Evolutionary conservation across 2,113 vertebrate genomes (phyloP).

Genomic region (Rissa tridactyla): DNA sequence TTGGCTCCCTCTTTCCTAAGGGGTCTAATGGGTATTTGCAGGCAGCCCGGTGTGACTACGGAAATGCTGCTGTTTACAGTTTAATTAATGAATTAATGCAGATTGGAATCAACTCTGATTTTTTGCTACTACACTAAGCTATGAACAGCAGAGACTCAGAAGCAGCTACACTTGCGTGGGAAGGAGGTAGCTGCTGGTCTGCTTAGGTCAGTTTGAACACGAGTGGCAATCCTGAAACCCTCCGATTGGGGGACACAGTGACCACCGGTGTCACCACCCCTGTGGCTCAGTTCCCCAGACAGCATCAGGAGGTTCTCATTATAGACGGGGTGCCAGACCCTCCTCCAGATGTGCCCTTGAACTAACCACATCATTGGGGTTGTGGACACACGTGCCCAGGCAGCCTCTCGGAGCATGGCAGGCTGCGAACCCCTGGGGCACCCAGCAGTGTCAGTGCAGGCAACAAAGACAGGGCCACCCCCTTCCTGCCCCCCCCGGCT

Average conservation of each 20-base stretch:
- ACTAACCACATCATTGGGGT: too few relatives aligned
- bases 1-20: background rate
- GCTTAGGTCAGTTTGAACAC: background rate
- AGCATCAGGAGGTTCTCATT: background rate
- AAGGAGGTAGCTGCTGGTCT: background rate
- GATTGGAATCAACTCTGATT: background rate
- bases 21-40: background rate
- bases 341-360: background rate
- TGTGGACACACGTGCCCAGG: background rate
- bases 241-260: rapidly evolving
- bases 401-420: background rate
- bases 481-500: background rate
- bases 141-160: background rate
- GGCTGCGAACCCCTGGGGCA: background rate
- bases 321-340: background rate
- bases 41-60: background rate
- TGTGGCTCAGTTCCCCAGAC: background rate
- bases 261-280: background rate
- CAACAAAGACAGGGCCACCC: too few relatives aligned
- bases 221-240: background rate
- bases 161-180: rapidly evolving
- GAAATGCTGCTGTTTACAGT: background rate
- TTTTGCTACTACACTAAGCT: background rate
- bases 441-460: background rate
- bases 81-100: background rate